Conservation (phyloP, 2,113 vertebrate genomes). For the Syngnathoides biaculeatus region DNA sequence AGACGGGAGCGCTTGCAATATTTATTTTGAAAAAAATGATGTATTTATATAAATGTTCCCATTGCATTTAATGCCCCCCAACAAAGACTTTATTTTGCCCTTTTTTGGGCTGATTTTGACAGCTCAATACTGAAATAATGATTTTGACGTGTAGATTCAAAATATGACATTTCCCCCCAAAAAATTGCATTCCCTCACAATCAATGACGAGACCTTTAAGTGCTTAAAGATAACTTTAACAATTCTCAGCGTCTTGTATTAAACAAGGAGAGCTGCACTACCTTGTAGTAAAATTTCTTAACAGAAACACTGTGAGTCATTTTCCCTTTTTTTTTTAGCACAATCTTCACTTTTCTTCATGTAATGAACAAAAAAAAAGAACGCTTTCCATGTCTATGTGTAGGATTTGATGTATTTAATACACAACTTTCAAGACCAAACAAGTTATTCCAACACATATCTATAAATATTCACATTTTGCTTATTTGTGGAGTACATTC, state of each 20-base stretch:
- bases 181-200: slow-evolving; percentile 39
- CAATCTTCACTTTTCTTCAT: slow-evolving; percentile 33
- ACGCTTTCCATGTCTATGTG: slow-evolving; percentile 28
- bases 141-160: slow-evolving; percentile 15
- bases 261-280: slow-evolving; percentile 59
- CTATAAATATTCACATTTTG: slow-evolving; percentile 25
- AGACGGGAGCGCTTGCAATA: slow-evolving; percentile 56
- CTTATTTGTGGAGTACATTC: slow-evolving; percentile 48
- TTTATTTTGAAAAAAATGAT: slow-evolving; percentile 47
- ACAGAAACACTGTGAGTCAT: slow-evolving; percentile 70
- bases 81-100: background rate
- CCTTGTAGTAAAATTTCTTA: slow-evolving; percentile 55
- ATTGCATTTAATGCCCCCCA: slow-evolving; percentile 23
- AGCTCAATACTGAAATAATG: slow-evolving; percentile 14
- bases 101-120: background rate
- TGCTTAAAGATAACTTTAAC: slow-evolving; percentile 47
- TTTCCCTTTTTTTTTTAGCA: slow-evolving; percentile 58
- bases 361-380: slow-evolving; percentile 30
- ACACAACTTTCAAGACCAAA: slow-evolving; percentile 49
- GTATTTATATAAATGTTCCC: slow-evolving; percentile 48
- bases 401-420: slow-evolving; percentile 40
- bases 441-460: slow-evolving; percentile 44
- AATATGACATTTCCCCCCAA: slow-evolving; percentile 6
- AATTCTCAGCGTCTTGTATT: slow-evolving; percentile 1
- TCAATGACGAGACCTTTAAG: slow-evolving; percentile 49